Percentiles rank a stretch among this genome's conserved stretches.
These are phyloP conservation scores for Drosophila vallismaia DNA, from an alignment of 2,888 invertebrate species.

Conservation along the genomic window DNA sequence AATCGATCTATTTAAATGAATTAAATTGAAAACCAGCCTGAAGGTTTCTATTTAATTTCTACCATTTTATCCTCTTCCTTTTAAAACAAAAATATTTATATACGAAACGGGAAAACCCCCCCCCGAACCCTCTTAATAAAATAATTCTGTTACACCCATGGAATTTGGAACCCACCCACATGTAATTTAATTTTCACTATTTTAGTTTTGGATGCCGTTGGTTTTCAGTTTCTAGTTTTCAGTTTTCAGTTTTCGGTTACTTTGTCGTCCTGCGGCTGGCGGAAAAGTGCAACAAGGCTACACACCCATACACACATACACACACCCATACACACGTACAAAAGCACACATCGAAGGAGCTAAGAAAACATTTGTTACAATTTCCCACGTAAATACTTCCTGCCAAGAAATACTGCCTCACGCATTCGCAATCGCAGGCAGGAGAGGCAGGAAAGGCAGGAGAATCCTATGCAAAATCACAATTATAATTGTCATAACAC, in stretches of 20 bases:
- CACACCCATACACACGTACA: conserved; percentile 11
- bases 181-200: conserved; percentile 71
- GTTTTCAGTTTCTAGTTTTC: conserved; percentile 47
- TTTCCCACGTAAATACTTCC: conserved; percentile 76
- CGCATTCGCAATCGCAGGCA: conserved; percentile 4
- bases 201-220: conserved; percentile 59
- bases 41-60: background rate
- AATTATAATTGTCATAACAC: conserved; percentile 80
- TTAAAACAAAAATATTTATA: too few relatives aligned
- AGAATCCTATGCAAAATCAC: conserved; percentile 62
- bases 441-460: too few relatives aligned
- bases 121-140: background rate
- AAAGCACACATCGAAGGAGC: conserved; percentile 30
- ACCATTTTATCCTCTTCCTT: background rate
- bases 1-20: too few relatives aligned
- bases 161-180: conserved; percentile 3
- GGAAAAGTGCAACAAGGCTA: conserved; percentile 70
- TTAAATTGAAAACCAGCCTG: too few relatives aligned
- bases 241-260: conserved; percentile 49
- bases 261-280: conserved; percentile 39
- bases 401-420: conserved; percentile 59
- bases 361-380: conserved; percentile 72
- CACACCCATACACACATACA: conserved; percentile 21
- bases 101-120: background rate
- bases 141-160: background rate